Conservation (phyloP, 2,888 invertebrate species). For the Entomobrya proxima region DNA sequence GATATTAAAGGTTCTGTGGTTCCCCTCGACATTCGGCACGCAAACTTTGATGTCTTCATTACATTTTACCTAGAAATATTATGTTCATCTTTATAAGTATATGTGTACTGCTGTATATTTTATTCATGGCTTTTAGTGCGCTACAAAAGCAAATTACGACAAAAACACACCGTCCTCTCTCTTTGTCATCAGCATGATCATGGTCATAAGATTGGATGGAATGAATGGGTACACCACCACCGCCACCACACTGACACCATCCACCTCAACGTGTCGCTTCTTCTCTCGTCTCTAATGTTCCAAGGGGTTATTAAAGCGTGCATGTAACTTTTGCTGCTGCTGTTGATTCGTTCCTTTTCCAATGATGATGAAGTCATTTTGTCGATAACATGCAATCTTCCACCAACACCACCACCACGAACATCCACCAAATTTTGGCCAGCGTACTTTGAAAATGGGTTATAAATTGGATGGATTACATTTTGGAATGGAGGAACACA, state of each 20-base stretch:
- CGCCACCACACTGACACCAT: constrained; percentile 3
- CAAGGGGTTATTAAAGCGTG: constrained; percentile 36
- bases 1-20: constrained; percentile 74
- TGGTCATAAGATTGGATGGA: constrained; percentile 24
- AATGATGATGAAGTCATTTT: constrained; percentile 19
- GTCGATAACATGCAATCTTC: constrained; percentile 36
- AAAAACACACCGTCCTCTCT: constrained; percentile 14
- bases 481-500: background rate
- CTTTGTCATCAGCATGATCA: background rate
- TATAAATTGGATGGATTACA: constrained; percentile 37
- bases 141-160: constrained; percentile 19
- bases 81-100: constrained; percentile 7
- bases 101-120: background rate
- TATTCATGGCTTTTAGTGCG: constrained; percentile 9
- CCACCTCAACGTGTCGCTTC: constrained; percentile 17
- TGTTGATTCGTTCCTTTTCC: background rate
- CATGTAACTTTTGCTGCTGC: background rate
- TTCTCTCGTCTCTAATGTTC: constrained; percentile 43
- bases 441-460: constrained; percentile 9
- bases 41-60: constrained; percentile 74
- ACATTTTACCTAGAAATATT: constrained; percentile 37
- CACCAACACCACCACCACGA: background rate
- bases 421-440: background rate
- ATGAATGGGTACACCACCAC: constrained; percentile 38
- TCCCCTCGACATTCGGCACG: constrained; percentile 74